A percentile compares a stretch with the other conserved stretches of the same genome.
phyloP scores from a whole-genome alignment of 2,888 invertebrate species.

The Exocentrus adspersus region DNA sequence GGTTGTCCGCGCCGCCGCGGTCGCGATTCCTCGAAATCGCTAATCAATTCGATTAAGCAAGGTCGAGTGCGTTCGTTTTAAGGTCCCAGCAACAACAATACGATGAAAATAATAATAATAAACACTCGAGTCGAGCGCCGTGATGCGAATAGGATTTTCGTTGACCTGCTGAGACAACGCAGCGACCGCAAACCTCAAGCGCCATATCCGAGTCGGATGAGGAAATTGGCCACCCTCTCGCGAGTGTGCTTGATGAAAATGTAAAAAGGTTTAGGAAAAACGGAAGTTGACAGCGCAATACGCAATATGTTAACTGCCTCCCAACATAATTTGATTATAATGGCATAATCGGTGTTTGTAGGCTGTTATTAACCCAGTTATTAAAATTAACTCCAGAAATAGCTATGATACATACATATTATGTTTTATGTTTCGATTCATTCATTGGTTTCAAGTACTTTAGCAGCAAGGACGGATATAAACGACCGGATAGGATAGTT shows the following conservation, averaged over 20 bases:
- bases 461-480: background rate
- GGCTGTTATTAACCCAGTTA: background rate
- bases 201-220: too few species aligned
- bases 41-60: constrained; percentile 24
- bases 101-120: background rate
- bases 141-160: background rate
- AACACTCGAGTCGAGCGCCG: background rate
- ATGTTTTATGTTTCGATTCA: background rate
- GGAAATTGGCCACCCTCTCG: background rate
- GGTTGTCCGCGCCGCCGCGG: background rate
- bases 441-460: background rate
- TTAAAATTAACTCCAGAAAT: background rate
- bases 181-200: too few species aligned
- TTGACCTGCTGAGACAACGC: too few species aligned
- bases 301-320: too few species aligned
- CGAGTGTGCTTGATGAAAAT: too few species aligned
- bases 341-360: background rate
- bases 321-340: background rate
- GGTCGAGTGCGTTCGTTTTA: constrained; percentile 28
- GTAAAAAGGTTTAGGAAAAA: too few species aligned
- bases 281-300: too few species aligned
- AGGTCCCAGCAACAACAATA: background rate
- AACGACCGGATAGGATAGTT: too few species aligned
- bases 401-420: background rate
- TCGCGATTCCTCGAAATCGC: background rate